Base-by-base conservation (phyloP, 2,888 invertebrate genomes). In the Tanypteryx hageni region DNA sequence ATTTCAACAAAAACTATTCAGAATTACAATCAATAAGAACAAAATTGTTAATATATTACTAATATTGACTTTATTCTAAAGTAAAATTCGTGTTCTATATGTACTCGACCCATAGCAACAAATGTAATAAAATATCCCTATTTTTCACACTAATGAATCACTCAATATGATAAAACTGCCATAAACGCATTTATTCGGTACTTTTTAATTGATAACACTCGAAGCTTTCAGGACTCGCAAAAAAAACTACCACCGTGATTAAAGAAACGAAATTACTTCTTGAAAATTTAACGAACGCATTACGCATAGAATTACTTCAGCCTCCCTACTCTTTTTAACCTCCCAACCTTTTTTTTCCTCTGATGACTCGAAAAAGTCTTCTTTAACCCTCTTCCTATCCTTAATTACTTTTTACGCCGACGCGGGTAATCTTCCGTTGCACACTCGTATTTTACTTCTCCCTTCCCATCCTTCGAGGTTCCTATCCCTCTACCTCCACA, bases 331-430 rank as follows among this genome's bases (percentile, higher is more conserved):
- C 83, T 57, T 59, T 64, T 89, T 44, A 64, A 31, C 31, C 22
- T n/a, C 9, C 64, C 44, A 64, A 89, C 64, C 64, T 76, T 64
- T 89, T 64, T 89, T 89, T 64, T 64, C 89, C 89, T 89, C 89
- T 44, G 89, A 44, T 64, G 89, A 64, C 64, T 68, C 14, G 31
- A 89, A 61, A 59, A 89, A 57, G 83, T 68, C 64, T 44, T 13
- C 61, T 61, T 64, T 18, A 16, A 8, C 68, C 56, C 64, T 31
- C 89, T 16, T 16, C 44, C 22, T 89, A 18, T n/a, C 61, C 89
- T 89, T 89, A 89, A 89, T 89, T 89, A 89, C 89, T 89, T 89
- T 89, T 89, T 44, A 89, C 89, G 89, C 89, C 64, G 31, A 0
- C 44, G 61, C 64, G 86, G 86, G 61, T 89, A 89, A 89, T 89